phyloP scores from a whole-genome alignment of 2,113 vertebrate species.

The Dermatemys mawii region DNA sequence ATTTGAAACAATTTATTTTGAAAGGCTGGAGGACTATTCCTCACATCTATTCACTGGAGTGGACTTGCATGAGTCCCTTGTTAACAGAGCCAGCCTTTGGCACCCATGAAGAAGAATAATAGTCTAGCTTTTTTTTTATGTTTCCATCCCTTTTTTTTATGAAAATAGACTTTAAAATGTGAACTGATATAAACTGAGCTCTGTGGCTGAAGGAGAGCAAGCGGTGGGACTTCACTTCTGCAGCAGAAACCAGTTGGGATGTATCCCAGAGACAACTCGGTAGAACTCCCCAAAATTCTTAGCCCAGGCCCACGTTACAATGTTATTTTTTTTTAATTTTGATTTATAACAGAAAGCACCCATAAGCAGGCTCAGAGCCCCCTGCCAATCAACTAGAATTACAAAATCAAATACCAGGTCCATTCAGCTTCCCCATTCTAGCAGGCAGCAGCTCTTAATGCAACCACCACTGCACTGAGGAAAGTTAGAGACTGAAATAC shows the following conservation, averaged over 20 bases:
- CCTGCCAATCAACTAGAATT: not conserved
- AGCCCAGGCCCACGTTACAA: not conserved
- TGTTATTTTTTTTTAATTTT: not conserved
- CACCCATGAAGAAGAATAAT: not conserved
- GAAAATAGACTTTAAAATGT: not conserved
- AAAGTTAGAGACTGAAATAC: no score
- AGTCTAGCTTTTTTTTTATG: not conserved
- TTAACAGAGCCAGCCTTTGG: not conserved
- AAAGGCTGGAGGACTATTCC: not conserved
- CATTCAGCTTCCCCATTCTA: not conserved
- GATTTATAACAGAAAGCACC: not conserved
- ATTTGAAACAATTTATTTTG: not conserved
- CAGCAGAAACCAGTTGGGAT: not conserved
- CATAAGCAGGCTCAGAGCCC: not conserved
- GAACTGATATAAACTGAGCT: not conserved
- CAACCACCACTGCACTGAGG: not conserved
- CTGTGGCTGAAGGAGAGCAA: not conserved
- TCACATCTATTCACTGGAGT: not conserved
- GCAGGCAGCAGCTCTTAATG: not conserved
- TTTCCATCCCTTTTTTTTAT: not conserved
- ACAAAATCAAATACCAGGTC: fast-evolving
- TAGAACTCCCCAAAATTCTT: not conserved
- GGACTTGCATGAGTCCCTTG: not conserved
- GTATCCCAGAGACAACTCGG: not conserved
- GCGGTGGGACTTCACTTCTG: not conserved